Evolutionary conservation across 2,797 vertebrate genomes (phyloP), one percentile per base, ranked within the genome.

Genomic region (Acanthiza pusilla): DNA sequence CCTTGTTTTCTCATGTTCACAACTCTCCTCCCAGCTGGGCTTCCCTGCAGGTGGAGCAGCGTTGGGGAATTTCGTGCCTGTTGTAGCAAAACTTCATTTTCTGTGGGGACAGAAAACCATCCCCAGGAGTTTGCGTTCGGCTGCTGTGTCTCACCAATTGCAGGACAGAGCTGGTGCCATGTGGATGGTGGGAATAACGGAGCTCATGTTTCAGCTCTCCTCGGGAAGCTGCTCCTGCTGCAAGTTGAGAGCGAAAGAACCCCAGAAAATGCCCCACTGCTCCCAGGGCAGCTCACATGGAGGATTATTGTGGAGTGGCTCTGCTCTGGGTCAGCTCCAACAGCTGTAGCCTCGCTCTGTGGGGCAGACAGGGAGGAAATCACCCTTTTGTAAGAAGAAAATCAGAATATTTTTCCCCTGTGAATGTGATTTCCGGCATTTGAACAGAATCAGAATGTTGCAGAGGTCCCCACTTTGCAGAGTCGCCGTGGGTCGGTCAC

Each of bases 401-500:
- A 17, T 5, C 40, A 54, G 53, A 51, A 7, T 45, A 4, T 85
- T 82, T 86, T 57, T 19, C 43, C 16, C 15, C 4, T 6, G 2
- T 55, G 43, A 11, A 26, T 0, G 60, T 8, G 61, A 62, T 43
- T 85, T 45, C 54, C 82, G 38, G 60, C 11, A 0, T 32, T 60
- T 2, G 4, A 45, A 54, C 4, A 50, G 78, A 43, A 55, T 13
- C 40, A 78, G 77, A 38, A 43, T 9, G 32, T 36, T 45, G 36
- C 14, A 18, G 30, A 63, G 43, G 17, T 42, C 65, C 70, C 34
- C 43, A 4, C 40, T 73, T 6, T 3, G 61, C 47, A 9, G 60
- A 50, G 36, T 17, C 3, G 2, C 60, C 3, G 3, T 3, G 0
- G 5, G 51, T 50, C 38, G 2, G 43, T 30, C 58, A 7, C 3